Evolutionary conservation across 2,113 vertebrate genomes (phyloP).

Genomic region (Nicator chloris): DNA sequence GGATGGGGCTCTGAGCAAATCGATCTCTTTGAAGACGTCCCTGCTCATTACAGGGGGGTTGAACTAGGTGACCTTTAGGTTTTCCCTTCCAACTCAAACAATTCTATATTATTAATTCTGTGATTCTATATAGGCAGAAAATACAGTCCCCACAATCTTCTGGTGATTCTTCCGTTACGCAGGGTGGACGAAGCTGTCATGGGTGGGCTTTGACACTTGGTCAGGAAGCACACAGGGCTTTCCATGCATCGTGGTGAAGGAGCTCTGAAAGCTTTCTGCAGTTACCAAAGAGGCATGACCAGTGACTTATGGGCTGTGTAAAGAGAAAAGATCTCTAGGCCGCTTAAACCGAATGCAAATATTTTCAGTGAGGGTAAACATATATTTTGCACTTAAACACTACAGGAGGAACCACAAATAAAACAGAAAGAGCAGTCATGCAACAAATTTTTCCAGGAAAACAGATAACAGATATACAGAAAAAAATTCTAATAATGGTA

Average conservation of each 20-base stretch:
- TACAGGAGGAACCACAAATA: background rate
- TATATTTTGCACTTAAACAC: background rate
- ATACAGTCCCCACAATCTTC: fast-evolving
- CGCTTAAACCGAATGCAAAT: background rate
- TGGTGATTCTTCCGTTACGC: fast-evolving
- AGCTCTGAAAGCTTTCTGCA: background rate
- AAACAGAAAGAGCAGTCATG: background rate
- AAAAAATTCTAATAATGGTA: background rate
- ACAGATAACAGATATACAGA: background rate
- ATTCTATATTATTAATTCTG: too few species aligned
- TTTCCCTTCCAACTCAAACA: background rate
- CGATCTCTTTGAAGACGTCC: background rate
- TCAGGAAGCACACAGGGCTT: background rate
- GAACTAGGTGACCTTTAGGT: background rate
- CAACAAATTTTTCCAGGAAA: background rate
- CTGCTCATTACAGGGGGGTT: background rate
- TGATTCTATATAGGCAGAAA: background rate
- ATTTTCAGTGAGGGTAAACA: background rate
- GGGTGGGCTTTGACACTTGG: background rate
- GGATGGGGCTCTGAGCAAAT: background rate
- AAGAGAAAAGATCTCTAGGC: background rate
- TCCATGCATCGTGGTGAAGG: background rate
- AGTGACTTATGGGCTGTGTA: background rate
- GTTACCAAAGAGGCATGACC: background rate
- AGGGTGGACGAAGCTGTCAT: background rate